These are phyloP conservation scores for Hemicordylus capensis DNA, from an alignment of 2,113 vertebrate genomes.

Conservation along the genomic window DNA sequence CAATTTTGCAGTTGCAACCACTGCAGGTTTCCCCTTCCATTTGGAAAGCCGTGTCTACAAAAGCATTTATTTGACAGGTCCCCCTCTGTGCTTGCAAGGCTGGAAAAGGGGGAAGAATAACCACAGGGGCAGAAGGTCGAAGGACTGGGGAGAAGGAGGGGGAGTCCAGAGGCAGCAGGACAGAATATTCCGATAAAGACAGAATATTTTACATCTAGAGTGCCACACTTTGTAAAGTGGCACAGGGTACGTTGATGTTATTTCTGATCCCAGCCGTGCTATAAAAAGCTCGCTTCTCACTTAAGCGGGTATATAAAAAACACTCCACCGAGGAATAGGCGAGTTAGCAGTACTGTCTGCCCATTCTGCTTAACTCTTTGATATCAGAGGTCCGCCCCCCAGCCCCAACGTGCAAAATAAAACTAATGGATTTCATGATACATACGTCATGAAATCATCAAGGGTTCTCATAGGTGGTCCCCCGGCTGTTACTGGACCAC, in stretches of 20 bases:
- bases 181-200: background rate
- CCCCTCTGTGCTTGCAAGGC: background rate
- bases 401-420: background rate
- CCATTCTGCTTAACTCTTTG: slow-evolving; percentile 28
- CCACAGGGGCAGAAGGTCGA: no score
- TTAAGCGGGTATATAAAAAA: slow-evolving; percentile 16
- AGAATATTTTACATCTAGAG: slow-evolving; percentile 9
- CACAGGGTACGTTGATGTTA: background rate
- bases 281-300: background rate
- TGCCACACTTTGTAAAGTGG: background rate
- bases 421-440: background rate
- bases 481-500: no score
- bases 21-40: background rate
- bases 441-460: no score
- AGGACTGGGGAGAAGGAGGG: background rate
- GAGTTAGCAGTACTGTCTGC: slow-evolving; percentile 50
- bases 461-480: no score
- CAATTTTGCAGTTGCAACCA: no score
- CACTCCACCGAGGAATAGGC: slow-evolving; percentile 33
- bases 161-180: background rate
- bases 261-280: slow-evolving; percentile 8
- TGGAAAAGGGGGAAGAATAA: no score
- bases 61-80: slow-evolving; percentile 19
- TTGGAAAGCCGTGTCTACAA: background rate
- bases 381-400: background rate